A percentile compares a stretch with the other conserved stretches of the same genome.
phyloP scores from a whole-genome alignment of 2,113 vertebrate species.

The Carlito syrichta region DNA sequence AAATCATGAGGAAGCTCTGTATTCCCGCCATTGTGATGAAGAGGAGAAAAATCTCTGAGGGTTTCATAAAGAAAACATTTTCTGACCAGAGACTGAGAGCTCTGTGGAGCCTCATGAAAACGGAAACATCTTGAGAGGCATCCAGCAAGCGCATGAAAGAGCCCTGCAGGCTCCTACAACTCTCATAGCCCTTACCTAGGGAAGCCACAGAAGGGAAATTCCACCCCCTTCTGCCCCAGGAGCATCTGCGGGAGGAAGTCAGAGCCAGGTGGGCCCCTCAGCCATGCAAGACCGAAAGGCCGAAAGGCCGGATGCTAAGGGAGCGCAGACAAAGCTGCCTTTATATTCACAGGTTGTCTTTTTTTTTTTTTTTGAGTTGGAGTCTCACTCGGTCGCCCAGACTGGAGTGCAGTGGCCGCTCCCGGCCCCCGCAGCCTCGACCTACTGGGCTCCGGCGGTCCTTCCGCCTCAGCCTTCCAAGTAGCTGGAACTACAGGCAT shows the following conservation, averaged over 20 bases:
- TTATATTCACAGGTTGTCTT: neutral
- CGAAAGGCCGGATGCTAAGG: neutral
- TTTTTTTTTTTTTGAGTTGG: no score
- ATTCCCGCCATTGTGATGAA: conserved; percentile 29
- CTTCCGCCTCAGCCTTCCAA: no score
- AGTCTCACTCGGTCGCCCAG: no score
- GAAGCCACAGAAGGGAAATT: neutral
- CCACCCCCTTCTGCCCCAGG: neutral
- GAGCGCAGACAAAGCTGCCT: neutral
- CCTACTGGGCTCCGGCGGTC: no score
- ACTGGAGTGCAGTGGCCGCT: no score
- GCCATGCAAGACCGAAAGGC: neutral
- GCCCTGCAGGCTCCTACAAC: neutral
- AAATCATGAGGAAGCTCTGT: conserved; percentile 49
- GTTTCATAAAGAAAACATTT: conserved; percentile 59
- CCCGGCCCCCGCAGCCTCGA: no score
- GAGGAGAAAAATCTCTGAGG: conserved; percentile 42
- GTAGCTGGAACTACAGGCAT: no score
- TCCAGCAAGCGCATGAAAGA: neutral
- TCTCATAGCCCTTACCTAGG: neutral
- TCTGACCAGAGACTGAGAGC: conserved; percentile 36
- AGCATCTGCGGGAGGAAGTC: neutral
- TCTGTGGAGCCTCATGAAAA: conserved; percentile 10
- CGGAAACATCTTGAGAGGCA: neutral
- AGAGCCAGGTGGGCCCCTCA: neutral